Conservation (phyloP, 2,113 vertebrate genomes). For the Poicephalus meyeri region DNA sequence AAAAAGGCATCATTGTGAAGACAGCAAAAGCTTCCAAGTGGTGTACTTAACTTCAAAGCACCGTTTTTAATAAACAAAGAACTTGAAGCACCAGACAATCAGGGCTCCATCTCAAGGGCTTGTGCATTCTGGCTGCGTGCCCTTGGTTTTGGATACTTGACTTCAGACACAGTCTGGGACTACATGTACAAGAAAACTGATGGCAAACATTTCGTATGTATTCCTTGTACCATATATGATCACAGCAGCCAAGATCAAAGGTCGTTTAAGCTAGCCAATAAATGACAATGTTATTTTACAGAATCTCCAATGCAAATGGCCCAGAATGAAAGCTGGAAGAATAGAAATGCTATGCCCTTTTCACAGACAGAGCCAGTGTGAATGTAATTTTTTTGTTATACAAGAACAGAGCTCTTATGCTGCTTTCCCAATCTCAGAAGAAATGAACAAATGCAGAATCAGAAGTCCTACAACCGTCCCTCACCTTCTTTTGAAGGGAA, state of each 20-base stretch:
- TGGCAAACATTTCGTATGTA: neutral
- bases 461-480: neutral
- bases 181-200: neutral
- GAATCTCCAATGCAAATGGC: neutral
- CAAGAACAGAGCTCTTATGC: neutral
- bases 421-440: neutral
- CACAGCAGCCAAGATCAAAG: neutral
- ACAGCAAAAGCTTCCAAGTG: conserved; percentile 1
- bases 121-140: neutral
- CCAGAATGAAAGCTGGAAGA: neutral
- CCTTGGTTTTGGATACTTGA: neutral
- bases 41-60: conserved; percentile 21
- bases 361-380: neutral
- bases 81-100: neutral
- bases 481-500: neutral
- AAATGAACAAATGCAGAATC: neutral
- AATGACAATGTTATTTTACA: neutral
- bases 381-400: neutral
- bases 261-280: neutral
- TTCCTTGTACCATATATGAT: neutral
- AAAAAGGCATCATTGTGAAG: conserved; percentile 41
- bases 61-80: conserved; percentile 5
- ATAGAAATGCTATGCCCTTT: neutral
- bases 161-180: neutral
- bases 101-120: neutral